Evolutionary conservation across 1,140 invertebrate genomes (phyloP).

Genomic region (Drosophila hydei): DNA sequence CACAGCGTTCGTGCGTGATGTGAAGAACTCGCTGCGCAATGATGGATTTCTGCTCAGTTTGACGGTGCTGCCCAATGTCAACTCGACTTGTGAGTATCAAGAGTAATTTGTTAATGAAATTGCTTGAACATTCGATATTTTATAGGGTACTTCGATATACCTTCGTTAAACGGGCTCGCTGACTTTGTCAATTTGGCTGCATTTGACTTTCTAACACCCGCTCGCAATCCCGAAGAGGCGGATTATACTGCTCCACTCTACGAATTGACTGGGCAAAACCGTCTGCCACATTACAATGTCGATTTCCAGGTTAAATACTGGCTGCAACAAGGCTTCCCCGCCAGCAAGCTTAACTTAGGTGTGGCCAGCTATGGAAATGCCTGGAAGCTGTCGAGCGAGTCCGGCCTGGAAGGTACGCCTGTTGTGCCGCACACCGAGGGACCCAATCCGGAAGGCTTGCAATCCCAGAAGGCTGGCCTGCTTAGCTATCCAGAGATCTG

Average conservation of each 20-base stretch:
- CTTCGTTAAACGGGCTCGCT: conserved; percentile 88
- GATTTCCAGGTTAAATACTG: conserved; percentile 87
- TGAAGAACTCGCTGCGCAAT: conserved; percentile 87
- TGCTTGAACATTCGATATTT: not conserved
- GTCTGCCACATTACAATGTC: conserved; percentile 87
- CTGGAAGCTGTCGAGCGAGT: conserved; percentile 90
- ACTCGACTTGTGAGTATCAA: conserved; percentile 87
- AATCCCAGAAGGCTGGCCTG: conserved; percentile 90
- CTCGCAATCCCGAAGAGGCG: conserved; percentile 89
- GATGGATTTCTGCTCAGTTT: conserved; percentile 88
- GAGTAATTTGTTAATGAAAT: not conserved
- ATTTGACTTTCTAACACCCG: conserved; percentile 91
- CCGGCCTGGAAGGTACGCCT: conserved; percentile 90
- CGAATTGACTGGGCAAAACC: conserved; percentile 85
- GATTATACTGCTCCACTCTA: conserved; percentile 90
- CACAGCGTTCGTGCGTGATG: conserved; percentile 89
- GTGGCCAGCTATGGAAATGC: conserved; percentile 93
- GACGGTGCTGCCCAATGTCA: conserved; percentile 91
- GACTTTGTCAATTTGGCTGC: conserved; percentile 92
- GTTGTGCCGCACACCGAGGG: conserved; percentile 88
- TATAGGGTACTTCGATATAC: conserved; percentile 91
- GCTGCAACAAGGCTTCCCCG: conserved; percentile 87
- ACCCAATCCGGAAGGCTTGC: conserved; percentile 86
- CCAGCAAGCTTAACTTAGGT: conserved; percentile 91
- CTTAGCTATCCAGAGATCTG: conserved; percentile 93